Base-by-base conservation (phyloP, 2,888 invertebrate genomes). In the Athalia circularis region DNA sequence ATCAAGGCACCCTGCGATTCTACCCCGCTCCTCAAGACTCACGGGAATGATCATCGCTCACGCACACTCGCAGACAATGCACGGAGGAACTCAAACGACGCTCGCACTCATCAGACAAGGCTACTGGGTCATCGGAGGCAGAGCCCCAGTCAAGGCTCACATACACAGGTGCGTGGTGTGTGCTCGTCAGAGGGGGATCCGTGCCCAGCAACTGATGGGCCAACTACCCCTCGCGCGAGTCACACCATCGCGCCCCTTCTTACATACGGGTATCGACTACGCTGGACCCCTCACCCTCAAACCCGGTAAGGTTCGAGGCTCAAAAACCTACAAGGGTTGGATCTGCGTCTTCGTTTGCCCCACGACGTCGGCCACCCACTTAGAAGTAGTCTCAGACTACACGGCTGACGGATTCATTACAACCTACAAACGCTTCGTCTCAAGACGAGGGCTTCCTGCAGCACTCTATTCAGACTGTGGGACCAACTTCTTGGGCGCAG, bases 131-230 rank as follows among this genome's bases (percentile, higher is more conserved):
- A 54, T 70, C 54, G 70, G 70, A 4, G 70, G 70, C 3, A 54
- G 70, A 70, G 70, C 70, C 0, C 70, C 70, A 59, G 70, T 70
- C 3, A 70, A 70, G 57, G n/a, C n/a, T 70, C 70, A 4, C 45
- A 70, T 15, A 47, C 62, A n/a, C 50, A 54, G 75, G 43, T 75
- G 75, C n/a, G 75, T 75, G 29, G 64, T 52, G 59, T 75, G 75
- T 75, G 75, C 75, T 75, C 75, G 75, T 5, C 62, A 75, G 15
- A 62, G 75, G 29, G 64, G 64, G 64, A 65, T 75, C 64, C 62
- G 62, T 29, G 75, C 75, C 9, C 75, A 75, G 1, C 85, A 82
- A 65, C 11, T 81, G 8, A 86, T 86, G 84, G 84, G 81, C 45
- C 64, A 83, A 13, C 80, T 85, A 43, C 85, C 85, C 6, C 61